Percentiles rank a stretch among this genome's conserved stretches.
Conservation (phyloP, 2,113 vertebrate species). For the Peromyscus leucopus region DNA sequence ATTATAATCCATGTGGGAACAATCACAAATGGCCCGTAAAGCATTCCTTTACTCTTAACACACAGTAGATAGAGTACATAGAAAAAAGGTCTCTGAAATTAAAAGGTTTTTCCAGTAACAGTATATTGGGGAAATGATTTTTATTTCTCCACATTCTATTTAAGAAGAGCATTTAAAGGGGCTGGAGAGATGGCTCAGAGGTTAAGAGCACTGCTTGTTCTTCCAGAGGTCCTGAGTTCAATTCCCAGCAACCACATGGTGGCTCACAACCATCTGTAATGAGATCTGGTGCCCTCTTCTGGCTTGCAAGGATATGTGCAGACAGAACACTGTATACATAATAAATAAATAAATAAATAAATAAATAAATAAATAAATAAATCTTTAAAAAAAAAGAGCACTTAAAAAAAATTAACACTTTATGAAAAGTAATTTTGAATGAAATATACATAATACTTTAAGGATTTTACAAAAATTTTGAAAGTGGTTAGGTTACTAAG, state of each 20-base stretch:
- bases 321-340: too few species aligned
- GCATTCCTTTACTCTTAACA: neutral
- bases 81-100: neutral
- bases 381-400: too few species aligned
- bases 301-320: too few species aligned
- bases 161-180: conserved; percentile 16
- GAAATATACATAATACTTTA: neutral
- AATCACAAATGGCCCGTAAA: neutral
- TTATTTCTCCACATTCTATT: conserved; percentile 3
- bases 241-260: too few species aligned
- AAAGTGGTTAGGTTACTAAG: neutral
- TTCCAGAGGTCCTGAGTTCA: too few species aligned
- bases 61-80: neutral
- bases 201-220: too few species aligned
- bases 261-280: too few species aligned
- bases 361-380: too few species aligned
- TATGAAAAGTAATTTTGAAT: conserved; percentile 30
- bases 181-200: too few species aligned
- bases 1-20: neutral
- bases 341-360: too few species aligned
- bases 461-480: conserved; percentile 53
- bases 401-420: conserved; percentile 16
- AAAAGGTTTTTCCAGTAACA: neutral
- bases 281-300: too few species aligned
- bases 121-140: conserved; percentile 43